phyloP scores from a whole-genome alignment of 2,888 invertebrate species.

The Lochmaea crataegi region DNA sequence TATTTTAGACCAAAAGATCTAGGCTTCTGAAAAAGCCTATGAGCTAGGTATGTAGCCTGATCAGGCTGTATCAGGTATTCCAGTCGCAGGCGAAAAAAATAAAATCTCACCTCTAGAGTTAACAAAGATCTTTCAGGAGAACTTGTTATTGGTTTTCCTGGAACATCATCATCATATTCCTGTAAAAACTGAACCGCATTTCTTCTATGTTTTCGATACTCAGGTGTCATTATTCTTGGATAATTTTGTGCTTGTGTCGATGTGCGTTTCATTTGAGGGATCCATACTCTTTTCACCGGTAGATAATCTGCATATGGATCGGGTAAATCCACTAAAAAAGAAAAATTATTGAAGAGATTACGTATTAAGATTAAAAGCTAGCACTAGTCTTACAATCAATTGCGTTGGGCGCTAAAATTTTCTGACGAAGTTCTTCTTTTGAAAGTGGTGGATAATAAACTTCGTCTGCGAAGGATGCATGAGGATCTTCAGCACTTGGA shows the following conservation, averaged over 20 bases:
- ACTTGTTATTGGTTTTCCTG: constrained; percentile 31
- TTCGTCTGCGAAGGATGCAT: constrained; percentile 82
- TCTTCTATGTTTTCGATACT: constrained; percentile 51
- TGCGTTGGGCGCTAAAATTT: constrained; percentile 68
- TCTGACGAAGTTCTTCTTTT: constrained; percentile 61
- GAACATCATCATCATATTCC: constrained; percentile 45
- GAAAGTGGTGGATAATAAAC: constrained; percentile 78
- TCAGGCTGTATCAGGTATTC: no score
- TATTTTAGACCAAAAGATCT: no score
- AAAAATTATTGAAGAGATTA: constrained; percentile 2
- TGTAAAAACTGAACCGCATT: constrained; percentile 57
- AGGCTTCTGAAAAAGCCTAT: no score
- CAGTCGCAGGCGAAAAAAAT: no score
- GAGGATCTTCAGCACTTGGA: constrained; percentile 73
- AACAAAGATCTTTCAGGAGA: background rate
- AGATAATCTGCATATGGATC: constrained; percentile 60
- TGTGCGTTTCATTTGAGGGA: constrained; percentile 62
- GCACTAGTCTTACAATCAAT: constrained; percentile 36
- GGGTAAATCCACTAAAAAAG: constrained; percentile 59
- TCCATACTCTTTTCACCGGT: constrained; percentile 58
- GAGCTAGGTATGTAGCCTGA: no score
- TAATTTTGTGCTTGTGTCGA: constrained; percentile 37
- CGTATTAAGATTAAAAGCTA: background rate
- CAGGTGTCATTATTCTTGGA: constrained; percentile 43
- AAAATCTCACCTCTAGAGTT: constrained; percentile 16